These are phyloP conservation scores for Hemibagrus wyckioides DNA, from an alignment of 2,113 vertebrate species.

Conservation along the genomic window DNA sequence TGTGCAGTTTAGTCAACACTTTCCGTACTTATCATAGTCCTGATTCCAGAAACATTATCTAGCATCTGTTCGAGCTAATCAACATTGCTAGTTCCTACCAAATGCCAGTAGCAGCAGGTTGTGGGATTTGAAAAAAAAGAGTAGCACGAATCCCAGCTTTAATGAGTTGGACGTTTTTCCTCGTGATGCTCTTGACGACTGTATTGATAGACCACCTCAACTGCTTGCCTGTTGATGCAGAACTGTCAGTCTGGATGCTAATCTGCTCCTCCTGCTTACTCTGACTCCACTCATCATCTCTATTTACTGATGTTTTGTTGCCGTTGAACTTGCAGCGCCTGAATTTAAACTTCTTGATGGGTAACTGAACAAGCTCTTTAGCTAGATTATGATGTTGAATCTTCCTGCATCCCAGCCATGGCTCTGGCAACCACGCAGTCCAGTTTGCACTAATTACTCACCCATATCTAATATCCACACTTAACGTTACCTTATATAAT, in stretches of 20 bases:
- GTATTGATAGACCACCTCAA: not conserved
- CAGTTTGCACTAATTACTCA: not conserved
- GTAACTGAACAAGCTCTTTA: not conserved
- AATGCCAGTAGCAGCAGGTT: not conserved
- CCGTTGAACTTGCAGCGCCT: not conserved
- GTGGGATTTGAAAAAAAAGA: not conserved
- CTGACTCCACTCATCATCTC: not conserved
- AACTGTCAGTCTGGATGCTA: not conserved
- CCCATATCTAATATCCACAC: not conserved
- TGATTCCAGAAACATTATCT: not conserved
- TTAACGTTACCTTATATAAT: not conserved
- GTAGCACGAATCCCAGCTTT: not conserved
- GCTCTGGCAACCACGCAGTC: not conserved
- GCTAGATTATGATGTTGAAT: not conserved
- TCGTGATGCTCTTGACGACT: not conserved
- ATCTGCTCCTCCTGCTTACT: not conserved
- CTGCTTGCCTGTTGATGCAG: not conserved
- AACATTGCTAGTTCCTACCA: not conserved
- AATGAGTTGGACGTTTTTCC: not conserved
- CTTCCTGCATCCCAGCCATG: not conserved
- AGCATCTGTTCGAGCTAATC: not conserved
- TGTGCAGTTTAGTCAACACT: not conserved
- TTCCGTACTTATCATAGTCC: not conserved
- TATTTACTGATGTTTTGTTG: not conserved
- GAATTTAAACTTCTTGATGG: not conserved